Evolutionary conservation across 2,888 invertebrate genomes (phyloP), one percentile per base, ranked within the genome.

Genomic region (Smittia sp.): DNA sequence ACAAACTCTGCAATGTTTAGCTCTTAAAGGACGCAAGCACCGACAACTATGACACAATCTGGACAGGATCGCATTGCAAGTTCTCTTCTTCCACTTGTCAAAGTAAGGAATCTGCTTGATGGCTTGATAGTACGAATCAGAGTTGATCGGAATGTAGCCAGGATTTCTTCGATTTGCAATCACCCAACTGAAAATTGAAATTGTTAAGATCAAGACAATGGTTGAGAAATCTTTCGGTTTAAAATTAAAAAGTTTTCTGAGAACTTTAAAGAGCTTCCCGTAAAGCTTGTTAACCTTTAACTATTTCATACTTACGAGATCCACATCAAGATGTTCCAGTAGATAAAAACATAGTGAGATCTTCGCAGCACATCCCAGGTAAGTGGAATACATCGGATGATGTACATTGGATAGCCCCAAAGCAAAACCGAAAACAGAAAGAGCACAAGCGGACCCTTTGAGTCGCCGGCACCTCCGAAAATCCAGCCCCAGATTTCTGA

Each of bases 391-490:
- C 94, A 94, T 88, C 92, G 87, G 75, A 95, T 88, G 78, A 95
- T 85, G 79, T 96, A 96, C 93, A 96, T 94, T 0, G 96, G 96
- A 81, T 96, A 96, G 7, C 92, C 95, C 95, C 95, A 96, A 24
- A 94, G 83, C 3, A 95, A 83, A 9, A 95, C 91, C 0, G 93
- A 94, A 75, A 92, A 87, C 78, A 96, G 85, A 79, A 96, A 94
- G 79, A 96, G 88, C 27, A 95, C 82, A 20, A 96, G 81, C 0
- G 96, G 94, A 15, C 92, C 92, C 82, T 95, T 96, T 0, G 93
- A 93, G 79, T 95, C 93, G 0, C 94, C 95, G 11, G 94, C 93
- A 68, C 93, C 93, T 2, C 95, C 96, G 80, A 95, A 96, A 25
- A 95, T 84, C 78, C 95, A 84, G 39, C 92, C 91, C 94, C 94